These are phyloP conservation scores for Cephalopachus bancanus DNA, from an alignment of 2,797 vertebrate species.

Conservation along the genomic window DNA sequence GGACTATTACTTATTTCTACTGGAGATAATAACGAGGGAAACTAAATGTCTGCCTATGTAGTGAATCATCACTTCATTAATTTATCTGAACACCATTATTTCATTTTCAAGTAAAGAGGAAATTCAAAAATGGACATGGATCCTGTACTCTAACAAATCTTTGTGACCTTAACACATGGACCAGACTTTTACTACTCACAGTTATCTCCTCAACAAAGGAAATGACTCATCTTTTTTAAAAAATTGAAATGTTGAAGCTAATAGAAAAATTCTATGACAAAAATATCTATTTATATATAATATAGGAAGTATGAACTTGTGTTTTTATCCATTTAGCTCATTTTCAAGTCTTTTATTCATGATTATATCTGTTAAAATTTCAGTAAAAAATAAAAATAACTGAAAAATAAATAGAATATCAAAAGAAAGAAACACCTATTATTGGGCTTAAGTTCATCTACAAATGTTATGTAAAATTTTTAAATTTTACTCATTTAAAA, in stretches of 20 bases:
- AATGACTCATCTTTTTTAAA: slow-evolving; percentile 79
- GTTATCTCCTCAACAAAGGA: slow-evolving; percentile 74
- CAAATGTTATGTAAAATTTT: slow-evolving; percentile 48
- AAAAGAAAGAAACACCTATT: background rate
- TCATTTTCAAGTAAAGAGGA: slow-evolving; percentile 52
- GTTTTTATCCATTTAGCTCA: slow-evolving; percentile 21
- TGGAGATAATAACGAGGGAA: background rate
- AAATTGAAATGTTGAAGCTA: slow-evolving; percentile 76
- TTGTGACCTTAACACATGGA: slow-evolving; percentile 56
- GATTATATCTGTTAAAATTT: background rate
- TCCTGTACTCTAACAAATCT: slow-evolving; percentile 28
- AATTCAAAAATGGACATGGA: slow-evolving; percentile 60
- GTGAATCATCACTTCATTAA: background rate
- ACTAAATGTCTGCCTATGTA: slow-evolving; percentile 10
- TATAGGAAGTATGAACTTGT: slow-evolving; percentile 61
- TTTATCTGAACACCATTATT: background rate
- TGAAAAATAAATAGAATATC: slow-evolving; percentile 43
- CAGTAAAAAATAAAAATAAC: background rate
- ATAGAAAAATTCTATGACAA: slow-evolving; percentile 54
- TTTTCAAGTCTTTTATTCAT: slow-evolving; percentile 40
- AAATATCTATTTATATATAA: slow-evolving; percentile 53
- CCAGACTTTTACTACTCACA: slow-evolving; percentile 34
- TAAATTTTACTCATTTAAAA: slow-evolving; percentile 37
- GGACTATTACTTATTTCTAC: slow-evolving; percentile 4
- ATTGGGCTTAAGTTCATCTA: background rate